Evolutionary conservation across 2,797 vertebrate genomes (phyloP).

Genomic region (Heteromormyrus szaboi): DNA sequence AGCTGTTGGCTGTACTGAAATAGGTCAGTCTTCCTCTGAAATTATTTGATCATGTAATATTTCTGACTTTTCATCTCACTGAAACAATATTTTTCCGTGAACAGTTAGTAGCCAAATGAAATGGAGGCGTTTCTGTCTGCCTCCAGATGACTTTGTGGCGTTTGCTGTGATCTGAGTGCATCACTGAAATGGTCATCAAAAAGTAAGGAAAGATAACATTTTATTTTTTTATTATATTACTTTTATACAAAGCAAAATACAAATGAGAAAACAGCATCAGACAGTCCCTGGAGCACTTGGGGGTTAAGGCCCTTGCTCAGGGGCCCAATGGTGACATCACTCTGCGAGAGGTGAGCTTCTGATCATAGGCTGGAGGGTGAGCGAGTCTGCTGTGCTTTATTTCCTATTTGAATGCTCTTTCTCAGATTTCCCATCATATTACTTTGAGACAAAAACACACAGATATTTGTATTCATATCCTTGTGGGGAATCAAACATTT

Average conservation of each 20-base stretch:
- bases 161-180: not conserved
- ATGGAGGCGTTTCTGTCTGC: not conserved
- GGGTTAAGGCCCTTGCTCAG: not conserved
- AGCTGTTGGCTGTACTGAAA: not conserved
- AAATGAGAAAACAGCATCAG: not conserved
- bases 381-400: not conserved
- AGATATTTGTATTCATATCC: not conserved
- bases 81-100: slow-evolving; percentile 6
- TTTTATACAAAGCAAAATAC: not conserved
- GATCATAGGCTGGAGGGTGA: not conserved
- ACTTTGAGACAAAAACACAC: not conserved
- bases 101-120: not conserved
- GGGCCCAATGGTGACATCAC: not conserved
- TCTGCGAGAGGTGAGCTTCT: not conserved
- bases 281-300: not conserved
- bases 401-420: not conserved
- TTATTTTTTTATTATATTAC: not conserved
- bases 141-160: too few species aligned
- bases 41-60: slow-evolving; percentile 7
- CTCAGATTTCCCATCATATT: not conserved
- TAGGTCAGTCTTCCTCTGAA: not conserved
- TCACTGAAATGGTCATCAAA: not conserved
- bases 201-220: not conserved
- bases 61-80: not conserved
- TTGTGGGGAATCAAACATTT: not conserved